These are phyloP conservation scores for Parasteatoda tepidariorum DNA, from an alignment of 1,140 invertebrate species.

Conservation along the genomic window DNA sequence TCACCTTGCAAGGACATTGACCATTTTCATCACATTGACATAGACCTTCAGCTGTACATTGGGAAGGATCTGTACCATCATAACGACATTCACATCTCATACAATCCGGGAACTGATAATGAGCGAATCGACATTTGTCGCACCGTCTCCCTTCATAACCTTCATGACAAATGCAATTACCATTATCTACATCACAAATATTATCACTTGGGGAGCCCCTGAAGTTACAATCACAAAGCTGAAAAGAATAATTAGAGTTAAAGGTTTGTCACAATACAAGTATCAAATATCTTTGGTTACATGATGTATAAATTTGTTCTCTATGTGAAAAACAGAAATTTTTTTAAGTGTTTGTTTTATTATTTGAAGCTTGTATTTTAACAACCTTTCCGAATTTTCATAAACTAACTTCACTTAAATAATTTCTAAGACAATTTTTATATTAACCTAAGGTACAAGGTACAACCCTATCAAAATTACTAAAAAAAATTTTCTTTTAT, in stretches of 20 bases:
- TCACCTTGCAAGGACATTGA: conserved; percentile 87
- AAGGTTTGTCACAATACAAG: no score
- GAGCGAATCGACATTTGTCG: conserved; percentile 81
- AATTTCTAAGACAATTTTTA: no score
- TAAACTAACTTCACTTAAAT: no score
- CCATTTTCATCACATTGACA: conserved; percentile 80
- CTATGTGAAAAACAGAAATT: no score
- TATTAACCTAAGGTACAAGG: no score
- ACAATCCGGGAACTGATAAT: conserved; percentile 91
- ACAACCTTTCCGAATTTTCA: no score
- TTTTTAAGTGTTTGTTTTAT: no score
- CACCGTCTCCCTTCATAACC: conserved; percentile 86
- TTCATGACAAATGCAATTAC: conserved; percentile 83
- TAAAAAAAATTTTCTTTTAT: no score
- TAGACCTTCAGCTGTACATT: conserved; percentile 71
- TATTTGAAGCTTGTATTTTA: no score
- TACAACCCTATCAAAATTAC: no score
- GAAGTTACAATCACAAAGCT: conserved; percentile 81
- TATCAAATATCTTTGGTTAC: no score
- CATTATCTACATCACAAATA: conserved; percentile 81
- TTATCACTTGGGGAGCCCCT: conserved; percentile 75
- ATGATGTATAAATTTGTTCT: no score
- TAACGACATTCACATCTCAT: conserved; percentile 81
- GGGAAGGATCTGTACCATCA: conserved; percentile 75
- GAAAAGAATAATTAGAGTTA: conserved; percentile 65